Evolutionary conservation across 2,888 invertebrate species (phyloP).

Genomic region (Idaea biselata): DNA sequence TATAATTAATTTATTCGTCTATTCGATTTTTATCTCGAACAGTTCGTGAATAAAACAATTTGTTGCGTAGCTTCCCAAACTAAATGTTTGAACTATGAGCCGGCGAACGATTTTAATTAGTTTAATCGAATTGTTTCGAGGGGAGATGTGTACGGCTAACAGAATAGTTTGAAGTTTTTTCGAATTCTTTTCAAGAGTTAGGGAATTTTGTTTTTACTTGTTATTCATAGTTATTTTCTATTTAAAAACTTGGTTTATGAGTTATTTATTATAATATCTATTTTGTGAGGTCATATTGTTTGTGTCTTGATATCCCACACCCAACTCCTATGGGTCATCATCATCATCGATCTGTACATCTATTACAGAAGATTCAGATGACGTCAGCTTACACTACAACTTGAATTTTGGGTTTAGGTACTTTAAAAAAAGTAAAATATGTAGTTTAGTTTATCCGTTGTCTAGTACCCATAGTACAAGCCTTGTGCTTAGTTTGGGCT

Average conservation of each 20-base stretch:
- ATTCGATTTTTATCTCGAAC: constrained; percentile 34
- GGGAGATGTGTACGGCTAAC: background rate
- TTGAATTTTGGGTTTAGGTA: no score
- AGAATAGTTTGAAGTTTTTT: background rate
- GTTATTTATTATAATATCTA: no score
- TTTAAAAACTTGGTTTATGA: background rate
- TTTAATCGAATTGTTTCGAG: constrained; percentile 25
- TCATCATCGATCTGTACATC: no score
- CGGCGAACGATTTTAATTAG: constrained; percentile 61
- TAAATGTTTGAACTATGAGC: constrained; percentile 13
- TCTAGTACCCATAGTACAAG: no score
- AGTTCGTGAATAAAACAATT: constrained; percentile 64
- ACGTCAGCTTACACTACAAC: no score
- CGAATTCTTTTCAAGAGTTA: background rate
- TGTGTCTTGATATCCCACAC: no score
- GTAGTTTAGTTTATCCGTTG: no score
- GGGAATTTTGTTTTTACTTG: background rate
- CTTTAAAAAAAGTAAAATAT: no score
- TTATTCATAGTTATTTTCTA: background rate
- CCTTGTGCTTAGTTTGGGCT: no score
- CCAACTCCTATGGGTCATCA: no score
- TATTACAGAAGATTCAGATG: no score
- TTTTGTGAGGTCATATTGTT: no score
- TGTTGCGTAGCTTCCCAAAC: constrained; percentile 49
- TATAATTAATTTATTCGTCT: constrained; percentile 63